These are phyloP conservation scores for Eupithecia insigniata DNA, from an alignment of 2,888 invertebrate species.

Conservation along the genomic window DNA sequence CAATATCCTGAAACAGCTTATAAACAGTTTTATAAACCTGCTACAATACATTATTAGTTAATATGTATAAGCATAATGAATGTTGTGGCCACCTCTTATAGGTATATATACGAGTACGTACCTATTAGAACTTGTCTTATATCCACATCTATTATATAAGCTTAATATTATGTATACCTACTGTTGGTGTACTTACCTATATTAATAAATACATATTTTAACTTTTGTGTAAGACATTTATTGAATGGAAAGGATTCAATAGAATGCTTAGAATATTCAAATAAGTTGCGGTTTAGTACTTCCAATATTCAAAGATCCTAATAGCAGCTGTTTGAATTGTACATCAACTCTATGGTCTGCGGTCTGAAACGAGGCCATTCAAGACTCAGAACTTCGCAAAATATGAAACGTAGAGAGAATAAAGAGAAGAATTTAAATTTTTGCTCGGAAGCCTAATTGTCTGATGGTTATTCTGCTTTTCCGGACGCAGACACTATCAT, in stretches of 20 bases:
- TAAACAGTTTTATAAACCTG: neutral
- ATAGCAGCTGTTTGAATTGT: slow-evolving; percentile 16
- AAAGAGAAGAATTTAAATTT: too few species aligned
- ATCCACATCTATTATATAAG: too few species aligned
- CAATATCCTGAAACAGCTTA: neutral
- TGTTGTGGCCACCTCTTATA: too few species aligned
- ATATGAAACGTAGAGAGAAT: slow-evolving; percentile 12
- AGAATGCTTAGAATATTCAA: neutral
- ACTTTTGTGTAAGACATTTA: neutral
- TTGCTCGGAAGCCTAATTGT: too few species aligned
- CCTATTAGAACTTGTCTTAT: too few species aligned
- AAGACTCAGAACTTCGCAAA: slow-evolving; percentile 13
- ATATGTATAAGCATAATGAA: too few species aligned
- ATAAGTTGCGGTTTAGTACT: neutral
- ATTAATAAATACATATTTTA: neutral
- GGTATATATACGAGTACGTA: too few species aligned
- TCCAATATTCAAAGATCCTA: slow-evolving; percentile 11
- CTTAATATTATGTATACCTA: too few species aligned
- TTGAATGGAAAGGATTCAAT: neutral
- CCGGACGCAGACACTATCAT: too few species aligned
- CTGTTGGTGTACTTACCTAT: too few species aligned
- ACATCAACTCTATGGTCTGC: slow-evolving; percentile 16
- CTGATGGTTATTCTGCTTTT: too few species aligned
- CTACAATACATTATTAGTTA: too few species aligned
- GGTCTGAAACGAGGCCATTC: slow-evolving; percentile 22